Evolutionary conservation across 2,113 vertebrate genomes (phyloP).

Genomic region (Apus apus): DNA sequence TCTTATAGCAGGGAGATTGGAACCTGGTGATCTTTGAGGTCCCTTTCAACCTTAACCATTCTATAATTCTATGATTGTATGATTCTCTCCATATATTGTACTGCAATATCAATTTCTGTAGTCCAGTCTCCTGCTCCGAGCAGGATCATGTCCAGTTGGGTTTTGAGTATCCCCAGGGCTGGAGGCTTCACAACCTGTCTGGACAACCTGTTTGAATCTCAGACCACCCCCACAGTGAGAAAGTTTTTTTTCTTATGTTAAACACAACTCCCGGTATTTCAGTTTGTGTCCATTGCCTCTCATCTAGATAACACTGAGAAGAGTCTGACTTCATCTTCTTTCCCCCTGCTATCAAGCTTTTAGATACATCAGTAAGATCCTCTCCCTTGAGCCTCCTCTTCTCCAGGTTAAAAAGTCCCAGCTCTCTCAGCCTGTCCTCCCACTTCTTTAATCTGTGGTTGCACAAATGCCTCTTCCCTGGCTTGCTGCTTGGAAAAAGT

Average conservation of each 20-base stretch:
- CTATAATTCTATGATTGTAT: too few relatives aligned
- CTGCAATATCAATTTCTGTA: background rate
- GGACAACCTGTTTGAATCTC: background rate
- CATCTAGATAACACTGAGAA: background rate
- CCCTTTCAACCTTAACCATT: too few relatives aligned
- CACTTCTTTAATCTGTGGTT: background rate
- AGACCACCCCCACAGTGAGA: background rate
- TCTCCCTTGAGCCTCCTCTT: background rate
- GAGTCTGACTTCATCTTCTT: background rate
- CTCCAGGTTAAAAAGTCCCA: background rate
- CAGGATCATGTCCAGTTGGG: background rate
- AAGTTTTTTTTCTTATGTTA: background rate
- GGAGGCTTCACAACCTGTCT: background rate
- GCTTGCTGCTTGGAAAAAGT: background rate
- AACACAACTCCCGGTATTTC: background rate
- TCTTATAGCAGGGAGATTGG: too few relatives aligned
- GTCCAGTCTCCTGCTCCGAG: background rate
- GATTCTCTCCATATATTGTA: background rate
- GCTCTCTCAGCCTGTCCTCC: background rate
- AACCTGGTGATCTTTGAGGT: too few relatives aligned
- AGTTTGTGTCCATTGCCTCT: background rate
- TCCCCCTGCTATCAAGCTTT: background rate
- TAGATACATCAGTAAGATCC: background rate
- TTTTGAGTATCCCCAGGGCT: background rate
- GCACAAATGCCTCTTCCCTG: background rate